Evolutionary conservation across 1,140 invertebrate species (phyloP).

Genomic region (Mya arenaria): DNA sequence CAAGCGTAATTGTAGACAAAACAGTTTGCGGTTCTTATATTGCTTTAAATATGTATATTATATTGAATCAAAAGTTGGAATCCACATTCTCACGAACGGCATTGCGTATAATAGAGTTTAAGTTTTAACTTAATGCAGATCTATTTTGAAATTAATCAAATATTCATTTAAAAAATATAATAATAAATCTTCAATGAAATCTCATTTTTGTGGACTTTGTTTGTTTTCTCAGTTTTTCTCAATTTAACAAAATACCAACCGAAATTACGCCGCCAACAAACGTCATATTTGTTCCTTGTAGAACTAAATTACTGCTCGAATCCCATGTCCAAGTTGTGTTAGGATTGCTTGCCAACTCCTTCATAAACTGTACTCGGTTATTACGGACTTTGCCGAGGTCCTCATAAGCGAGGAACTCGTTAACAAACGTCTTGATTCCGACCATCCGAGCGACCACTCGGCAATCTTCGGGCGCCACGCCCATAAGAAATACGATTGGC

Average conservation of each 20-base stretch:
- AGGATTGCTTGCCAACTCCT: neutral
- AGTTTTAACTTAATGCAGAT: too few relatives aligned
- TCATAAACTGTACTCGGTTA: conserved; percentile 62
- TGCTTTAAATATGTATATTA: too few relatives aligned
- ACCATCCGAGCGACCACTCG: conserved; percentile 74
- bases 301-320: conserved; percentile 39
- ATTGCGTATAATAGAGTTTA: too few relatives aligned
- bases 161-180: too few relatives aligned
- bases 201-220: too few relatives aligned
- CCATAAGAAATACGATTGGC: conserved; percentile 78
- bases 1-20: too few relatives aligned
- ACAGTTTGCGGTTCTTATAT: too few relatives aligned
- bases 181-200: too few relatives aligned
- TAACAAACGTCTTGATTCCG: conserved; percentile 79
- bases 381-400: conserved; percentile 63
- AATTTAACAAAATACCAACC: conserved; percentile 62
- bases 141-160: too few relatives aligned
- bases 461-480: conserved; percentile 72
- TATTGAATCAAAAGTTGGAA: too few relatives aligned
- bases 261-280: conserved; percentile 66
- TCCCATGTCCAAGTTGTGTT: conserved; percentile 24
- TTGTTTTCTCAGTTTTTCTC: too few relatives aligned
- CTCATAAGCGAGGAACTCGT: conserved; percentile 79
- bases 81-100: too few relatives aligned
- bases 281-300: conserved; percentile 55